phyloP scores from a whole-genome alignment of 2,888 invertebrate species.

The Anorthoa munda region DNA sequence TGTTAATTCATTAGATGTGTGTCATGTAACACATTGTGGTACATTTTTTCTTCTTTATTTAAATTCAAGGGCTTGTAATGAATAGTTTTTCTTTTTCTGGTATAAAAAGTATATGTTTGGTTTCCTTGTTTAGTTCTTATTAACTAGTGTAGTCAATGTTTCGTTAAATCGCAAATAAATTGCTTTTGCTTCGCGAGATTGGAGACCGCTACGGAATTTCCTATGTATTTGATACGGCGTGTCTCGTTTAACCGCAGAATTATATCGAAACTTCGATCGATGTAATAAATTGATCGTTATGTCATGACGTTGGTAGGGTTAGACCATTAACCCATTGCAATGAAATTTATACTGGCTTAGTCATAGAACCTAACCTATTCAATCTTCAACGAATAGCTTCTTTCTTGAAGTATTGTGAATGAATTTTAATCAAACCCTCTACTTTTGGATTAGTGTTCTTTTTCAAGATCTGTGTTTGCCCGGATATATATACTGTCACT shows the following conservation, averaged over 20 bases:
- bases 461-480: background rate
- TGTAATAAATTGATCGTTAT: constrained; percentile 32
- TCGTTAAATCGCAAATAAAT: constrained; percentile 31
- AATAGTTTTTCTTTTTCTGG: constrained; percentile 7
- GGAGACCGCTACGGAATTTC: constrained; percentile 39
- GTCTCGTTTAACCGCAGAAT: constrained; percentile 56
- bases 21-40: constrained; percentile 19
- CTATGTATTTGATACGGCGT: constrained; percentile 34
- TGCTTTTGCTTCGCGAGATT: constrained; percentile 52
- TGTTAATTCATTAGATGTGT: constrained; percentile 20
- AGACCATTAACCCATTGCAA: constrained; percentile 1
- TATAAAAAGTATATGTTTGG: constrained; percentile 1
- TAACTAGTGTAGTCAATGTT: constrained; percentile 36
- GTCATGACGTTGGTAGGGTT: constrained; percentile 1
- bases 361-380: constrained; percentile 4
- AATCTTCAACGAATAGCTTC: background rate
- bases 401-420: background rate
- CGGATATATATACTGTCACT: background rate
- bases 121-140: constrained; percentile 41
- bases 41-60: constrained; percentile 36
- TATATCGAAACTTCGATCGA: constrained; percentile 37
- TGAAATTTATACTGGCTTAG: constrained; percentile 18
- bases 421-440: background rate
- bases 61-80: constrained; percentile 1
- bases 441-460: background rate